These are phyloP conservation scores for Chymomyza costata DNA, from an alignment of 1,140 invertebrate genomes.

Conservation along the genomic window DNA sequence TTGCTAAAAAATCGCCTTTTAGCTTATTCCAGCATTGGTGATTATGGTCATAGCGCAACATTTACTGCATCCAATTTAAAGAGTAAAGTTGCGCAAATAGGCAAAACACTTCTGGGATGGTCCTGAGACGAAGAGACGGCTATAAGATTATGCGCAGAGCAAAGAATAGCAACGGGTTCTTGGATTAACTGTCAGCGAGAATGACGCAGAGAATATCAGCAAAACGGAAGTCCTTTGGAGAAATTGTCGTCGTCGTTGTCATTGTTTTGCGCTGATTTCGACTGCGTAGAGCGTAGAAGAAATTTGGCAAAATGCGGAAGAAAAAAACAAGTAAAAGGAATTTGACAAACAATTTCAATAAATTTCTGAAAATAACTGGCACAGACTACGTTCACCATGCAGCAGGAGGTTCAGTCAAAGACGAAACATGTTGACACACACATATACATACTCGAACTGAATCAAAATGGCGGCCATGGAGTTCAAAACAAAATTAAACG, in stretches of 20 bases:
- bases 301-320: slow-evolving; percentile 58
- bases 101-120: no score
- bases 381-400: slow-evolving; percentile 12
- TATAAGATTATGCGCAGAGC: slow-evolving; percentile 26
- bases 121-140: slow-evolving; percentile 42
- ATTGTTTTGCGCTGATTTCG: not conserved
- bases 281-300: not conserved
- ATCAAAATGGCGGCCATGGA: slow-evolving; percentile 60
- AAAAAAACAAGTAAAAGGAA: slow-evolving; percentile 72
- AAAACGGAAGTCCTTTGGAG: slow-evolving; percentile 52
- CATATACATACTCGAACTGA: no score
- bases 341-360: slow-evolving; percentile 73
- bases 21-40: no score
- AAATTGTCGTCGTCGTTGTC: slow-evolving; percentile 33
- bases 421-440: no score
- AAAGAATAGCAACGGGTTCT: slow-evolving; percentile 33
- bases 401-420: slow-evolving; percentile 4
- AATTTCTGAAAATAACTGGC: slow-evolving; percentile 70
- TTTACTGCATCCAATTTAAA: no score
- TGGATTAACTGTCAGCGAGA: slow-evolving; percentile 56
- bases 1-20: no score
- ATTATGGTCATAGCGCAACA: no score
- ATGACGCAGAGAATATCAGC: slow-evolving; percentile 49
- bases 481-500: slow-evolving; percentile 67
- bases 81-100: no score